Percentiles rank a stretch among this genome's conserved stretches.
These are phyloP conservation scores for Phania funesta DNA, from an alignment of 2,888 invertebrate species.

Conservation along the genomic window DNA sequence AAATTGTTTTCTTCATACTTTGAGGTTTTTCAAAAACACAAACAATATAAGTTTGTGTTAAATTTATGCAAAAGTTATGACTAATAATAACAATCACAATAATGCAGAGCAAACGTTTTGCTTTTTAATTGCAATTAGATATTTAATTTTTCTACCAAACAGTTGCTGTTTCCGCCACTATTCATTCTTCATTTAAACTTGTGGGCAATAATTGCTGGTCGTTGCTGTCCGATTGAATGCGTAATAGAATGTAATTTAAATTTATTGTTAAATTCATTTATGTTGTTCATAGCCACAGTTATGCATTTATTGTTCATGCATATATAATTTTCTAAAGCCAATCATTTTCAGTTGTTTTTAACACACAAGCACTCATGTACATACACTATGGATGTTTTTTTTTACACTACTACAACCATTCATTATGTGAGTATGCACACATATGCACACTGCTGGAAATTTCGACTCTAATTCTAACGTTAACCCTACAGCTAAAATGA, in stretches of 20 bases:
- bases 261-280: slow-evolving; percentile 55
- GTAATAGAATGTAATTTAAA: slow-evolving; percentile 51
- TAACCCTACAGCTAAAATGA: too few species aligned
- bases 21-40: too few species aligned
- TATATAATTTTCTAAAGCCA: slow-evolving; percentile 55
- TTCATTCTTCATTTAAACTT: slow-evolving; percentile 45
- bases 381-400: too few species aligned
- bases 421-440: too few species aligned
- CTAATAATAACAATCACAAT: background rate
- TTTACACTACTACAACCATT: too few species aligned
- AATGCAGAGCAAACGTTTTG: background rate
- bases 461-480: slow-evolving; percentile 16
- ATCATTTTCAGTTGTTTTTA: slow-evolving; percentile 49
- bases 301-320: slow-evolving; percentile 48
- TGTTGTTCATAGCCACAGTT: slow-evolving; percentile 49
- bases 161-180: slow-evolving; percentile 4
- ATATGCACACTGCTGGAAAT: too few species aligned
- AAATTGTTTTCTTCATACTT: too few species aligned
- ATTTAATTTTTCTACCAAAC: slow-evolving; percentile 24
- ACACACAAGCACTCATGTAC: background rate
- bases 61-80: background rate
- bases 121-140: slow-evolving; percentile 8
- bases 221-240: slow-evolving; percentile 37
- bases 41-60: too few species aligned
- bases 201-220: slow-evolving; percentile 45